Evolutionary conservation across 2,888 invertebrate genomes (phyloP), one percentile per base, ranked within the genome.

Genomic region (Alloscopus bannaensis): DNA sequence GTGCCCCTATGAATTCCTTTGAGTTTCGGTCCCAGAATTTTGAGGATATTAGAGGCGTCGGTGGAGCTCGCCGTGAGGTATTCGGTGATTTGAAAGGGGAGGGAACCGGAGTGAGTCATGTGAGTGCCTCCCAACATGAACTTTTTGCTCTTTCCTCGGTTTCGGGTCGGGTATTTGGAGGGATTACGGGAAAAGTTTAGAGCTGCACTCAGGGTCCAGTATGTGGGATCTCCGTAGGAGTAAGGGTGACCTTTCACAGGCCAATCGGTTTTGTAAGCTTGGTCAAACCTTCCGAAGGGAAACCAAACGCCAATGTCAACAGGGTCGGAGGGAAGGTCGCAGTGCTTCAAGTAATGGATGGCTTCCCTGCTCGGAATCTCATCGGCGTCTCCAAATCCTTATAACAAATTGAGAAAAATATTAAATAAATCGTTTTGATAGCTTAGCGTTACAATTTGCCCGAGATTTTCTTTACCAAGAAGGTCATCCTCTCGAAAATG

Each of bases 101-200:
- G 55, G 31, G 68, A 80, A 13, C 55, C 69, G 24, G 77, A 81
- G 4, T 57, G 36, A n/a, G 70, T 70, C 65, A 76, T 57, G 42
- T 80, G 80, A 45, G 70, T 80, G 13, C 80, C 75, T 13, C 80
- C 80, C 16, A 70, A 52, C 0, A 80, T 1, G 47, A 31, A 75
- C 8, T 18, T 13, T 3, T 28, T 31, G 31, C 57, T 72, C 4
- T 28, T 50, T 16, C 81, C 81, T 3, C 77, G 66, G 3, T n/a
- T 52, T 52, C 69, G 11, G 2, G 77, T 45, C 22, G 77, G 77
- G 28, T 28, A 22, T 2, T 1, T 47, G 2, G 16, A 16, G 1
- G 16, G 6, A 29, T 22, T 42, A 1, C 22, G 13, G 2, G 1
- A 16, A 20, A 3, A 13, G 3, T 29, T 11, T 18, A 24, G 22